Percentiles rank a stretch among this genome's conserved stretches.
Evolutionary conservation across 23 tunicate species (phyloP).

Genomic region (Corella eumyota): DNA sequence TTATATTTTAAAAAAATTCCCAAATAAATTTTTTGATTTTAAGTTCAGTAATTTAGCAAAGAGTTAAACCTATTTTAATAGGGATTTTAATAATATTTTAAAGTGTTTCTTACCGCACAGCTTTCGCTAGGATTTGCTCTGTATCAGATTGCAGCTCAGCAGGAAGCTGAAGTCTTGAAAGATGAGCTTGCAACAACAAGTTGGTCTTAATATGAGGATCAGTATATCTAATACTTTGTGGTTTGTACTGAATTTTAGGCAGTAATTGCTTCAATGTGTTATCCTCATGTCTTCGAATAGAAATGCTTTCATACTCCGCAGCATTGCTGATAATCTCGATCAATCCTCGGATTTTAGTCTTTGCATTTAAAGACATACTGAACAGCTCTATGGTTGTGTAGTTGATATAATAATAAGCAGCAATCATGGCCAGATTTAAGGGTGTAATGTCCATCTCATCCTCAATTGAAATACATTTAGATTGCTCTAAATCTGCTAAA

Average conservation of each 20-base stretch:
- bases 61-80: no score
- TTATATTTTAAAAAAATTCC: no score
- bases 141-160: conserved; percentile 89
- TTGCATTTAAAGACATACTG: conserved; percentile 94
- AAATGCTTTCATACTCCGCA: conserved; percentile 83
- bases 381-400: conserved; percentile 97
- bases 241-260: conserved; percentile 93
- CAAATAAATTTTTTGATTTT: no score
- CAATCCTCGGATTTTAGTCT: conserved; percentile 88
- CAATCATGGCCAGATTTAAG: conserved; percentile 92
- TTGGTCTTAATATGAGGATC: conserved; percentile 97
- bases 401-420: conserved; percentile 91
- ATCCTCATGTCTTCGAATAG: conserved; percentile 86
- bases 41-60: no score
- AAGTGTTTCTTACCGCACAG: conserved; percentile 80
- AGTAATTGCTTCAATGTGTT: conserved; percentile 72
- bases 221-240: conserved; percentile 58
- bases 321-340: conserved; percentile 97
- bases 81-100: no score
- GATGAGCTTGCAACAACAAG: conserved; percentile 87
- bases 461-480: conserved; percentile 88
- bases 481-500: conserved; percentile 72
- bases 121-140: conserved; percentile 62
- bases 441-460: conserved; percentile 97
- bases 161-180: conserved; percentile 85